Percentiles rank a stretch among this genome's conserved stretches.
phyloP scores from a whole-genome alignment of 2,797 vertebrate genomes.

The Lacerta viridis region DNA sequence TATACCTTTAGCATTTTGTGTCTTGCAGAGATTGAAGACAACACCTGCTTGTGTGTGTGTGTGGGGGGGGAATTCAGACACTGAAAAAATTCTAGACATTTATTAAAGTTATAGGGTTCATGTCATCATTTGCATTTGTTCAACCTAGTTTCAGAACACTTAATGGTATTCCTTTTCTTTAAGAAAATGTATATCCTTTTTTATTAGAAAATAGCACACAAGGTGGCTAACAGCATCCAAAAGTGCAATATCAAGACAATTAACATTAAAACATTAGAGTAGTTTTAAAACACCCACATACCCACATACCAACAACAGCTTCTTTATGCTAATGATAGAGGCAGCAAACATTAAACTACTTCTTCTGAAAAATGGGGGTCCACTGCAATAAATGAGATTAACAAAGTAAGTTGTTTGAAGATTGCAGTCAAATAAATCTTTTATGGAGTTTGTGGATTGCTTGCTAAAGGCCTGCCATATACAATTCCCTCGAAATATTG shows the following conservation, averaged over 20 bases:
- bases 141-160: background rate
- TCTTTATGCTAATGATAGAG: background rate
- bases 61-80: background rate
- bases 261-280: background rate
- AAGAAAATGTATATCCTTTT: background rate
- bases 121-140: background rate
- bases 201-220: background rate
- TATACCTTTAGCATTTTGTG: background rate
- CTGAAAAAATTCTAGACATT: too few relatives aligned
- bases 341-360: background rate
- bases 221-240: background rate
- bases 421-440: background rate
- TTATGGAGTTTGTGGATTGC: background rate
- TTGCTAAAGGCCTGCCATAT: background rate
- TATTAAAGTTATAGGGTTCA: background rate
- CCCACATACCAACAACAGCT: background rate
- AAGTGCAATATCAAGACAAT: background rate
- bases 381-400: background rate
- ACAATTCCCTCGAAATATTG: conserved; percentile 49
- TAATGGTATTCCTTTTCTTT: background rate
- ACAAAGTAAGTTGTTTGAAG: background rate
- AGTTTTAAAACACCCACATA: too few relatives aligned
- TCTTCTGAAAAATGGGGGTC: background rate
- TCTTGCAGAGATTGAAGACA: background rate
- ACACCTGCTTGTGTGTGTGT: too few relatives aligned